Evolutionary conservation across 2,888 invertebrate genomes (phyloP), one percentile per base, ranked within the genome.

Genomic region (Acrobasis suavella): DNA sequence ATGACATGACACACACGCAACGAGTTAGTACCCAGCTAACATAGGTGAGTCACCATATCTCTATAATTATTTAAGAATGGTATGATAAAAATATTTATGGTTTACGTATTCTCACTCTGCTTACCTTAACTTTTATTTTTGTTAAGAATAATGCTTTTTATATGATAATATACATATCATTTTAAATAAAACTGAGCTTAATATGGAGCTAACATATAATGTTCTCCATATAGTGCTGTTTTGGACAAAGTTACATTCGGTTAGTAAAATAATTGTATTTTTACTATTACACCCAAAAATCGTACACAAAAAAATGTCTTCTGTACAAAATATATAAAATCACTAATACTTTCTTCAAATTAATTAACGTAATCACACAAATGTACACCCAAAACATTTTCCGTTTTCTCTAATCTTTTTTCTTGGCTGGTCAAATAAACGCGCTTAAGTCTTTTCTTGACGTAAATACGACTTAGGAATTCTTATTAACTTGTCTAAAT

Each of bases 391-490:
- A 69, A 67, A 63, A 64, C 67, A 71, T 72, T 71, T 67, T 66
- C 74, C 79, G 74, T 76, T 77, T 76, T 79, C 78, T 70, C 76
- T 81, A 80, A 86, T 87, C 86, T 77, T 70, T 68, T 81, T 80
- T 82, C 82, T 83, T 76, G 78, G 84, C 81, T 82, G 82, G 82
- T 86, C 85, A 83, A 76, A 80, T 77, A 76, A 74, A 75, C 70
- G 76, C 69, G 71, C 81, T 83, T 81, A 81, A 78, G 80, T 80
- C 75, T 76, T 73, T 67, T 73, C 79, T 75, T 85, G 88, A 88
- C 88, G 80, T 85, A 85, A 87, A 89, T 86, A 75, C 87, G 88
- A 81, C 89, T 86, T 83, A 86, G 74, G 81, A 83, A 85, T 87
- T 85, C 87, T 87, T 88, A 87, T 85, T 86, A 86, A 82, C 79